A percentile compares a stretch with the other conserved stretches of the same genome.
These are phyloP conservation scores for Scylla paramamosain DNA, from an alignment of 1,140 invertebrate species.

Conservation along the genomic window DNA sequence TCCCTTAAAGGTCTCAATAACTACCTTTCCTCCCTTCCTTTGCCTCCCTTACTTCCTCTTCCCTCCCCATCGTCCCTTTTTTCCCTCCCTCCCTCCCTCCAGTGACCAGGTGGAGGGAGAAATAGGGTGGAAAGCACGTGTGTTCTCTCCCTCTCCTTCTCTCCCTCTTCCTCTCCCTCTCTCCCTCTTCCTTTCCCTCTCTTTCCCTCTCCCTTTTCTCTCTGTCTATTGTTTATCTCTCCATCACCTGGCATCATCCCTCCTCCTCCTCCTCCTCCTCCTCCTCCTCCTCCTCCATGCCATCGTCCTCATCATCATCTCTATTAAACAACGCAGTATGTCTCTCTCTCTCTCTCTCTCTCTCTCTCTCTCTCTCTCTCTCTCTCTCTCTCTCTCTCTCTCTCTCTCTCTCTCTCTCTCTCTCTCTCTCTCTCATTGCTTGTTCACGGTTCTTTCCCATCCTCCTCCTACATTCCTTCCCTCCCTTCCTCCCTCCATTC, in stretches of 20 bases:
- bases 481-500: too few relatives aligned
- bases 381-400: neutral
- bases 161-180: neutral
- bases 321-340: too few relatives aligned
- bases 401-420: conserved; percentile 14
- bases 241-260: neutral
- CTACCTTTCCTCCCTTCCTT: neutral
- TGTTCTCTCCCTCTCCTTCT: neutral
- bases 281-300: neutral
- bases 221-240: neutral
- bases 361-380: neutral
- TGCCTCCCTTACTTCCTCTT: neutral
- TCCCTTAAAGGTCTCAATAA: too few relatives aligned
- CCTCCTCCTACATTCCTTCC: too few relatives aligned
- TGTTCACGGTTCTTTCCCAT: too few relatives aligned
- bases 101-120: neutral
- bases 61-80: neutral
- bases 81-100: neutral
- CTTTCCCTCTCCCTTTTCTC: too few relatives aligned
- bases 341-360: neutral
- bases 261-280: neutral
- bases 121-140: neutral
- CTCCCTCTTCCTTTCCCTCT: neutral
- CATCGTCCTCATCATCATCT: too few relatives aligned
- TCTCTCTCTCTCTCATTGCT: neutral